Evolutionary conservation across 1,140 invertebrate genomes (phyloP).

Genomic region (Luehdorfia chinensis): DNA sequence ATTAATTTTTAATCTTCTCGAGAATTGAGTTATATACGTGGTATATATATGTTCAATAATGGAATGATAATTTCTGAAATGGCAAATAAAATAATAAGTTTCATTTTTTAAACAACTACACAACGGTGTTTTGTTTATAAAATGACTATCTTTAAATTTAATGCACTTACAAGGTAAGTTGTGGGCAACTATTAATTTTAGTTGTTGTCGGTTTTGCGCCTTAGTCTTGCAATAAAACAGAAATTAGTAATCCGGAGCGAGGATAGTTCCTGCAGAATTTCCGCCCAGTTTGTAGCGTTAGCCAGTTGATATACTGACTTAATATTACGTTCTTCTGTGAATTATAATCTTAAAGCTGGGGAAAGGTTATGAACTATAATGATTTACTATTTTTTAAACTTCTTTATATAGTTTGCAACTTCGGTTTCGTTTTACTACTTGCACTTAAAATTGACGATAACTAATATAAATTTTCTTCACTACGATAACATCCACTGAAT

Average conservation of each 20-base stretch:
- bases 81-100: no score
- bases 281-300: neutral
- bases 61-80: no score
- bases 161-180: slow-evolving; percentile 9
- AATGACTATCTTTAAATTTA: slow-evolving; percentile 10
- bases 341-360: slow-evolving; percentile 2
- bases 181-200: slow-evolving; percentile 11
- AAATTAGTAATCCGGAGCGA: slow-evolving; percentile 7
- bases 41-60: no score
- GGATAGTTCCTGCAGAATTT: neutral
- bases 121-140: neutral
- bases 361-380: slow-evolving; percentile 1
- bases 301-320: slow-evolving; percentile 8
- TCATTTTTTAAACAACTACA: neutral
- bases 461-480: no score
- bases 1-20: no score
- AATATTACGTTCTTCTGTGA: slow-evolving; percentile 3
- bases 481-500: no score
- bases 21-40: no score
- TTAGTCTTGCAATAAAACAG: slow-evolving; percentile 7
- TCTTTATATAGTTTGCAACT: no score
- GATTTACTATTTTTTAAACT: no score
- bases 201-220: slow-evolving; percentile 8
- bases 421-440: no score
- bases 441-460: no score